Evolutionary conservation across 30 jellyfish, hydroid and myxozoan species (phyloP).

Genomic region (Turritopsis rubra): DNA sequence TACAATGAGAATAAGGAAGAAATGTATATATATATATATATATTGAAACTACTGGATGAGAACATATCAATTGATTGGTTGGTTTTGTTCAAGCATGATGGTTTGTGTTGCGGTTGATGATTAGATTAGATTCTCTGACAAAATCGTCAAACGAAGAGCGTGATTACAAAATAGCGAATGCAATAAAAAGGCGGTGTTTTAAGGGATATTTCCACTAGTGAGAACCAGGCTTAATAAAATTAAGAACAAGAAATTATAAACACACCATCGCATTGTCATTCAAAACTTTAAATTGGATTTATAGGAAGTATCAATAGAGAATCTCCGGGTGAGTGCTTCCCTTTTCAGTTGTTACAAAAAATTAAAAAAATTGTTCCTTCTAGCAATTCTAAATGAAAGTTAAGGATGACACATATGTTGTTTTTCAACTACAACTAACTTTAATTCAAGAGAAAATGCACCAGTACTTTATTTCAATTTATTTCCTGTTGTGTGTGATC

Average conservation of each 20-base stretch:
- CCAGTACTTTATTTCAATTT: neutral
- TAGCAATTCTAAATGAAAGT: neutral
- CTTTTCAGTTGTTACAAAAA: neutral
- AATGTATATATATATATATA: too few relatives aligned
- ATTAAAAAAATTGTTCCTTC: neutral
- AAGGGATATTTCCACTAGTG: too few relatives aligned
- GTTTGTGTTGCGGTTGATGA: too few relatives aligned
- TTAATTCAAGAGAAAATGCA: neutral
- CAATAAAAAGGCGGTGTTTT: too few relatives aligned
- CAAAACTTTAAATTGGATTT: neutral
- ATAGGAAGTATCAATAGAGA: neutral
- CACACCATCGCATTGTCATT: neutral
- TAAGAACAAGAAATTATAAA: neutral
- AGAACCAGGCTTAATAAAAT: too few relatives aligned
- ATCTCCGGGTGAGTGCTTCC: neutral
- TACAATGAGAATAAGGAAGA: too few relatives aligned
- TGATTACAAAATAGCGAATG: too few relatives aligned
- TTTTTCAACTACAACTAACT: neutral
- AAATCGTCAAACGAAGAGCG: too few relatives aligned
- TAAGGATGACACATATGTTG: neutral
- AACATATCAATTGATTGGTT: too few relatives aligned
- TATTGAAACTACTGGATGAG: too few relatives aligned
- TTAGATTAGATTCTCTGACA: too few relatives aligned
- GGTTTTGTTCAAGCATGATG: too few relatives aligned
- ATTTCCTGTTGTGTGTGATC: neutral